Evolutionary conservation across 2,888 invertebrate genomes (phyloP), one percentile per base, ranked within the genome.

Genomic region (Sminthurides aquaticus): DNA sequence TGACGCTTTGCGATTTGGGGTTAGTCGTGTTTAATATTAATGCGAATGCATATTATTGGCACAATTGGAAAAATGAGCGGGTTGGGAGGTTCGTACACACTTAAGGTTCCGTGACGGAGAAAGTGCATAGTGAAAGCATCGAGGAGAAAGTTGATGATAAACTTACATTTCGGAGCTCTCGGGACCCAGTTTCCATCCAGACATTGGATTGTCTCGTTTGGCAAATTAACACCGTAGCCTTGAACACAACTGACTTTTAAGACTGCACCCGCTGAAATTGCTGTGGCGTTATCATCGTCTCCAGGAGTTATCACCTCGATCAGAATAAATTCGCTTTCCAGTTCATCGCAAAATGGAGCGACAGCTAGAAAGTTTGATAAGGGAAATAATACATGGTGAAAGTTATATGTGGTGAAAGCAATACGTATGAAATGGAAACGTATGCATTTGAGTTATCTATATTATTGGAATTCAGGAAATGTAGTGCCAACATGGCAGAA

Each of bases 171-270:
- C 0, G 93, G 92, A 73, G 85, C 87, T 68, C 85, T 84, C 0
- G 91, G 91, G 75, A 87, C 88, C 93, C 93, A 93, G 71, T 87
- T 83, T 0, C 93, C 92, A 68, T 89, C 83, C 2, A 87, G 86
- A 77, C 94, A 94, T 75, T 87, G 86, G 0, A 88, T 88, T 0
- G 90, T 90, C 2, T 84, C 83, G 76, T 90, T 90, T 64, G 85
- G 85, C 67, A 90, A 81, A 77, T 90, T 91, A 2, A 88, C 79
- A 15, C 85, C 86, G 75, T 89, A 90, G 2, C 90, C 90, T 70
- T 86, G 86, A 1, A 86, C 86, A 77, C 91, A 91, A 0, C 86
- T 86, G 48, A 90, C 84, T 73, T 86, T 83, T 0, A 91, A 84
- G 57, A 89, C 84, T 0, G 88, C 88, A 0, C 91, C 91, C 59